phyloP scores from a whole-genome alignment of 2,888 invertebrate species.

The Sylvicola fuscatus region DNA sequence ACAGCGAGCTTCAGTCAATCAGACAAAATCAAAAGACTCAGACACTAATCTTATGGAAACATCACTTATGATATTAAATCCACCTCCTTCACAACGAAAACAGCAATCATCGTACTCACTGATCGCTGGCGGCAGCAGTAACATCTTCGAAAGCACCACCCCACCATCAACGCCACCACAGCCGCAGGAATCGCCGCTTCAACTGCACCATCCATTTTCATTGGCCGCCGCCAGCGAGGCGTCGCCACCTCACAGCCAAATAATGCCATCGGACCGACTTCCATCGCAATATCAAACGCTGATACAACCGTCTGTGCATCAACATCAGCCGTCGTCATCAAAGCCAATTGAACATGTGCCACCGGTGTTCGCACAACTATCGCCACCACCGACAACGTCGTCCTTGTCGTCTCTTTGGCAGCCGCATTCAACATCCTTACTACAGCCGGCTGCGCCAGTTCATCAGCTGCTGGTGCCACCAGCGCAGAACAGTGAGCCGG shows the following conservation, averaged over 20 bases:
- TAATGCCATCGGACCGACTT: too few relatives aligned
- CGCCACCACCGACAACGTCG: too few relatives aligned
- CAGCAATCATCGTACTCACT: background rate
- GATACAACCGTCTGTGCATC: background rate
- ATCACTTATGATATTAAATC: constrained; percentile 17
- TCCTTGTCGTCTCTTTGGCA: too few relatives aligned
- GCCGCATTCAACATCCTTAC: too few relatives aligned
- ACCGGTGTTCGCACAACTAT: too few relatives aligned
- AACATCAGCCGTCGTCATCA: background rate
- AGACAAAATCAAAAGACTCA: constrained; percentile 12
- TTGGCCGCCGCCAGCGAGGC: background rate
- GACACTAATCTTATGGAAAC: constrained; percentile 19
- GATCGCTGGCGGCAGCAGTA: background rate
- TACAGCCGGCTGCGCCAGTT: background rate
- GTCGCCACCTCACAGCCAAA: too few relatives aligned
- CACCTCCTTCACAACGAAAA: constrained; percentile 6
- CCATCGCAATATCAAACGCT: too few relatives aligned
- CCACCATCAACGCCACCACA: constrained; percentile 4
- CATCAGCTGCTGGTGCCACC: background rate
- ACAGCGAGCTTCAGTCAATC: constrained; percentile 19
- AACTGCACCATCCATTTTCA: constrained; percentile 5
- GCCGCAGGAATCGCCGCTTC: background rate
- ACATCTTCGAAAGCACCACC: constrained; percentile 3
- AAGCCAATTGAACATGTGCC: background rate
- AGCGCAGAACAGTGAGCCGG: constrained; percentile 15